Percentiles rank a stretch among this genome's conserved stretches.
phyloP scores from a whole-genome alignment of 2,888 invertebrate species.

The Leucophora obtusa region DNA sequence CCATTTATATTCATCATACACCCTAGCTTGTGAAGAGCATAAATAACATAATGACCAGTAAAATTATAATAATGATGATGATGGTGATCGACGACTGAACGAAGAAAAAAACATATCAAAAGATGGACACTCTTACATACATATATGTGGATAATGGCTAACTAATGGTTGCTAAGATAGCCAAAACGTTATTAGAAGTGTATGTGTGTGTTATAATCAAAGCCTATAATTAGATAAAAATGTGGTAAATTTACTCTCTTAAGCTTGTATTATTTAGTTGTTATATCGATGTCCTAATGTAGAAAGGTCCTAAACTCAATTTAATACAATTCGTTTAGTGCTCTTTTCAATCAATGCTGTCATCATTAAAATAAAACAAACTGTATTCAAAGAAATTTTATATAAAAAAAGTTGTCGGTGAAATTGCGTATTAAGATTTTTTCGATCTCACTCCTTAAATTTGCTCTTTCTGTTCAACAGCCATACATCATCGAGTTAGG shows the following conservation, averaged over 20 bases:
- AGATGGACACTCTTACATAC: slow-evolving; percentile 24
- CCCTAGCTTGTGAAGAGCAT: background rate
- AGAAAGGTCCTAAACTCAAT: too few species aligned
- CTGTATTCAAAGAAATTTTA: too few species aligned
- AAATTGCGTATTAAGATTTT: too few species aligned
- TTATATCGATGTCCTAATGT: too few species aligned
- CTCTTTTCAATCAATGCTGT: too few species aligned
- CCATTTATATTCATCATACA: too few species aligned
- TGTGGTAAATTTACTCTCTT: slow-evolving; percentile 23
- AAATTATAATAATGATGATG: slow-evolving; percentile 44
- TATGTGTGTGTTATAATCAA: slow-evolving; percentile 21
- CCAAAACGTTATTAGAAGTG: slow-evolving; percentile 30
- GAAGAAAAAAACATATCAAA: slow-evolving; percentile 2
- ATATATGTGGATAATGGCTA: slow-evolving; percentile 45
- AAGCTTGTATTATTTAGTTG: slow-evolving; percentile 24
- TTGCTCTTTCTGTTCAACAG: too few species aligned
- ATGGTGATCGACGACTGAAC: slow-evolving; percentile 57
- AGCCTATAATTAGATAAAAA: slow-evolving; percentile 37
- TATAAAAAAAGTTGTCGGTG: too few species aligned
- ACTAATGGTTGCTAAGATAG: slow-evolving; percentile 56
- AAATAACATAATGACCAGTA: slow-evolving; percentile 46
- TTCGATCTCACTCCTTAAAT: too few species aligned
- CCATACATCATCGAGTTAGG: too few species aligned
- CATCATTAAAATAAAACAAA: too few species aligned
- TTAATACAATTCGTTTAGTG: too few species aligned